Evolutionary conservation across 64 coral and sea anemone genomes (phyloP), one percentile per base, ranked within the genome.

Genomic region (Montipora cactus): DNA sequence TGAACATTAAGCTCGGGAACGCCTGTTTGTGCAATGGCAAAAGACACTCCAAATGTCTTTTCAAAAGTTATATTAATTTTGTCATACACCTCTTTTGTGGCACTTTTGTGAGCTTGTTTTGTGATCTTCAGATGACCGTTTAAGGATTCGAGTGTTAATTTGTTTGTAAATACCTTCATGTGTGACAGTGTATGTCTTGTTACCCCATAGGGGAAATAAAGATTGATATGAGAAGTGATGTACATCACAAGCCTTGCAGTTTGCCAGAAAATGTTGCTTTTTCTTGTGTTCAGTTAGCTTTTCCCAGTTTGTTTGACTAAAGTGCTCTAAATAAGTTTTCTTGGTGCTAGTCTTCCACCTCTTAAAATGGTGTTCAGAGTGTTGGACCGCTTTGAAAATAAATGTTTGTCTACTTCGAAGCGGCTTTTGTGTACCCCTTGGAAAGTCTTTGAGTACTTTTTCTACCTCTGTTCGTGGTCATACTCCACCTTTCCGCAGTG

Each of bases 1-100:
- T 67, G 81, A 14, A 84, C 22, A 70, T 70, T 70, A 23, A 84
- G 81, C 57, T 70, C 66, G 15, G 81, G 81, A 70, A 84, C 53
- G 5, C 13, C 1, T 5, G 81, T 25, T 84, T 84, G 81, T 45
- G 81, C 81, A 28, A 47, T 9, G 52, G 81, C 81, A 84, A 84
- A 84, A 70, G 81, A 19, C 37, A 80, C 55, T 48, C 48, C 79
- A 81, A 59, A 53, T 59, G 13, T 51, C 20, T 81, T 81, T 81
- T 52, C 79, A 81, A 81, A 81, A 81, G 79, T 15, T 15, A 6
- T 12, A 59, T 51, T 53, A 59, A 81, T 81, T 51, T 59, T 81
- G n/a, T 51, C 79, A 81, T 59, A 81, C 55, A 81, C 55, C 14
- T 47, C 55, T 59, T 81, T 81, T 19, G 79, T 59, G 79, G 55